Base-by-base conservation (phyloP, 1,140 invertebrate species). In the Tyrophagus putrescentiae region DNA sequence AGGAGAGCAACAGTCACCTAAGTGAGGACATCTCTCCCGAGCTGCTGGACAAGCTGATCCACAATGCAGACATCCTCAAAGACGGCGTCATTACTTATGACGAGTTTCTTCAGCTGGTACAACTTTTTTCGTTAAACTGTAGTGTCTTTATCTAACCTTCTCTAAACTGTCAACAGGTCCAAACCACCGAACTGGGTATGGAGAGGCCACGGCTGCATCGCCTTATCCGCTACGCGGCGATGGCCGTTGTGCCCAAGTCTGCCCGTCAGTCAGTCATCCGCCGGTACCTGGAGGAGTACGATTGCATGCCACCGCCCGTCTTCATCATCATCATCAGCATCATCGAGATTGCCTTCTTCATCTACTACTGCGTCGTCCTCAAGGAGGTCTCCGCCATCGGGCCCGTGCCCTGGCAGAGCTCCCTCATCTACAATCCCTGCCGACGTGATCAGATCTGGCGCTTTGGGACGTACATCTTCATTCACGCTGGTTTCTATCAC, bases 381-480 rank as follows among this genome's bases (percentile, higher is more conserved):
- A 65, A 67, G 25, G 68, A 70, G 25, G 64, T 65, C 7, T 65
- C 68, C 52, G 62, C 68, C 41, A 67, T 69, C 44, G 70, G 76
- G 34, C 72, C 75, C 28, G 84, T 85, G n/a, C 84, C 85, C 18
- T 78, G 82, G 27, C 82, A 84, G 2, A 71, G 69, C 44, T 70
- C 73, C 5, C 82, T 96, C 57, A 90, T 97, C 64, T 98, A 94
- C 72, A 84, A 90, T 75, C 93, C 93, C 0, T 77, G 81, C 63
- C 81, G 83, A 66, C 78, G 93, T 62, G 81, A 83, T 56, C 82
- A 98, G 75, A 82, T 81, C 16, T 64, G 73, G 73, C 78, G 94
- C 66, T 98, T 84, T 71, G 50, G 96, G 7, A 86, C 87, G 1
- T 98, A 98, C 70, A 95, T 96, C 87, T 84, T 97, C 70, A 91